These are phyloP conservation scores for Actinernus sp. DNA, from an alignment of 92 coral and sea anemone species.

Conservation along the genomic window DNA sequence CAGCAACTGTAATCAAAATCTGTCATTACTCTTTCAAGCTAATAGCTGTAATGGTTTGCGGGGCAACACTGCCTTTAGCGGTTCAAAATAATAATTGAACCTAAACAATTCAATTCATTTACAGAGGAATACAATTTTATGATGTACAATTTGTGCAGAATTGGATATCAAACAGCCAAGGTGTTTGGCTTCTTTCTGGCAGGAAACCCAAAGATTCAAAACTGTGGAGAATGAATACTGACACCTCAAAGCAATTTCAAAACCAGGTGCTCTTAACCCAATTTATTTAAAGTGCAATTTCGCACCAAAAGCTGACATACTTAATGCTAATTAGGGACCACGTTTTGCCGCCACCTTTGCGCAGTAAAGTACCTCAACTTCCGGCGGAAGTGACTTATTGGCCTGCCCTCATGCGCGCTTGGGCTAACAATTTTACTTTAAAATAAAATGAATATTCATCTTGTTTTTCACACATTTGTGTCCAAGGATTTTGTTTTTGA, in stretches of 20 bases:
- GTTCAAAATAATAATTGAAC: no score
- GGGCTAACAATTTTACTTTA: background rate
- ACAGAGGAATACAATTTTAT: no score
- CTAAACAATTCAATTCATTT: no score
- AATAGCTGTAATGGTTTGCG: no score
- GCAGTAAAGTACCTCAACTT: background rate
- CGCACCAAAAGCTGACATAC: background rate
- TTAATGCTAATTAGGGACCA: background rate
- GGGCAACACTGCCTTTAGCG: no score
- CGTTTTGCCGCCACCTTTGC: background rate
- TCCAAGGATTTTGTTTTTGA: background rate
- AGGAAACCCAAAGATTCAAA: no score
- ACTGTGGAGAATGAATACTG: no score
- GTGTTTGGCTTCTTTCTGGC: no score
- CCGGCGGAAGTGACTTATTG: conserved; percentile 28
- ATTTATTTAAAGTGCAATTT: background rate
- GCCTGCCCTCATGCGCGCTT: background rate
- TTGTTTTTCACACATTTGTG: background rate
- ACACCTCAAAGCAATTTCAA: background rate
- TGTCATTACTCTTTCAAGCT: no score
- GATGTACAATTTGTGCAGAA: no score
- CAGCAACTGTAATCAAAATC: no score
- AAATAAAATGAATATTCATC: background rate
- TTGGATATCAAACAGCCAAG: no score
- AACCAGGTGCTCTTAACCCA: background rate